Evolutionary conservation across 92 coral and sea anemone genomes (phyloP), one percentile per base, ranked within the genome.

Genomic region (Zoanthus solanderi): DNA sequence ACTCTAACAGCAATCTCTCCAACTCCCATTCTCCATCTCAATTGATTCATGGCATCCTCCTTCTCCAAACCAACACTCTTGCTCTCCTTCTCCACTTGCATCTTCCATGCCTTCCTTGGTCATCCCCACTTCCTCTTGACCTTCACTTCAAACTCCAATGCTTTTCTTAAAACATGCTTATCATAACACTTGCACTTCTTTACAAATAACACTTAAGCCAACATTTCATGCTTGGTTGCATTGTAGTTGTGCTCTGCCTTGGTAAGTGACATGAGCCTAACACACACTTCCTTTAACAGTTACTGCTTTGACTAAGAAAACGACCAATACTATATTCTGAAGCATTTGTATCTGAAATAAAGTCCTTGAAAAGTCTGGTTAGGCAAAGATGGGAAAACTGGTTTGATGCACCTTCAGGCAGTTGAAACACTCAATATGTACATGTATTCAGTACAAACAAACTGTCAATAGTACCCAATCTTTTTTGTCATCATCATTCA

Each of bases 391-490:
- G 7, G 76, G 77, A 72, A 16, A 32, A 42, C 77, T 72, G 52
- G 56, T 72, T 37, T 34, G 77, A 14, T 29, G 52, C 53, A 15
- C 50, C 15, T 72, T 72, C 8, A 72, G 45, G 52, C 53, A 15
- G 30, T 11, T 42, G 12, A 72, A 72, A 42, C 77, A 72, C 52
- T 72, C 45, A 0, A 1, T 37, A 2, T 2, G 4, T 37, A 37
- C 2, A 37, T 37, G 2, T 0, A 14, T 68, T 69, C 71, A 78
- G 50, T 54, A 2, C 31, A 32, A 12, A 84, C 47, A 65, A 84
- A 84, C 78, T 84, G 79, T 52, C 79, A 9, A 42, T 71, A 71
- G 60, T 84, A 71, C 46, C 88, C 88, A 69, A 68, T 46, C 52
- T 76, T 37, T 37, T 37, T 37, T 4, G 4, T 37, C 42, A 37